Base-by-base conservation (phyloP, 1,140 invertebrate species). In the Drosophila repleta region DNA sequence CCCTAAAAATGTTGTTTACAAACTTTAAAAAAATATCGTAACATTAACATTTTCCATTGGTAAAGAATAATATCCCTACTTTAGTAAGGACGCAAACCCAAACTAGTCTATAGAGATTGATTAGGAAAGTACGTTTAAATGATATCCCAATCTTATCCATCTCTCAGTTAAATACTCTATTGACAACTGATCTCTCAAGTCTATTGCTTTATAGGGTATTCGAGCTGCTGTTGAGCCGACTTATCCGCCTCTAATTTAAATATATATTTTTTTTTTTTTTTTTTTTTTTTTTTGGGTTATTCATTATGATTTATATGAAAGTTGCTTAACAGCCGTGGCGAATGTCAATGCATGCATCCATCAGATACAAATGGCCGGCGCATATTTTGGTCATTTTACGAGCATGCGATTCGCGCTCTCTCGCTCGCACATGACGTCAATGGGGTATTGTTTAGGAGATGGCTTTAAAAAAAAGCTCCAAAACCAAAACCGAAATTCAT, bases 271-370 rank as follows among this genome's bases (percentile, higher is more conserved):
- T 4, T 21, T 24, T n/a, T 4, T 6, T 48, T 35, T 4, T 39
- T 51, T 18, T 18, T 1, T 39, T 24, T 26, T 63, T 15, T 35
- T 43, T 26, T 45, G 61, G 13, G 17, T 35, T 52, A 6, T 32
- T 26, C 18, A 37, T 70, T 82, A 66, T 82, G 74, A 78, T 70
- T 82, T 64, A 60, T 81, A 56, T 49, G 64, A 68, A 61, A 62
- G 35, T 76, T 64, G 64, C 48, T 39, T 68, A 62, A 56, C 53
- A 52, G 56, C 60, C 55, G 64, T 43, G 39, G 39, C 43, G 71
- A 84, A 84, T 80, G 81, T 83, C 79, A 82, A 78, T 80, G 56
- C 29, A 64, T 85, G 72, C 81, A 84, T 84, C 53, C 60, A 76
- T 85, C 80, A 80, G 72, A 66, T 56, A 64, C 61, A 35, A 46